These are phyloP conservation scores for Harpalus rufipes DNA, from an alignment of 2,888 invertebrate genomes.

Conservation along the genomic window DNA sequence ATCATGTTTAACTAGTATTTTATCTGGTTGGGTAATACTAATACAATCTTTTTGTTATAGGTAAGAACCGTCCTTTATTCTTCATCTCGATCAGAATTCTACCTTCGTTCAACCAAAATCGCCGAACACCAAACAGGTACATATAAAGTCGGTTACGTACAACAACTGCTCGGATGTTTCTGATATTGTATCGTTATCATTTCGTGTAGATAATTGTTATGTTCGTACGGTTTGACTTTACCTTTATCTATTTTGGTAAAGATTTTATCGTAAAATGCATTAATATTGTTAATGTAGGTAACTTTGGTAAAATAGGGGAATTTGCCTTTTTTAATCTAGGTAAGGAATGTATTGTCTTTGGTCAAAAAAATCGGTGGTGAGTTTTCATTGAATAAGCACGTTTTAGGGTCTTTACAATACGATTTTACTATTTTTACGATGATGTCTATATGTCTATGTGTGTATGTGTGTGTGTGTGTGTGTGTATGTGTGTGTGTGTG, in stretches of 20 bases:
- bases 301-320: too few relatives aligned
- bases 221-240: background rate
- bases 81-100: conserved; percentile 29
- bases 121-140: conserved; percentile 9
- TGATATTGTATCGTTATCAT: conserved; percentile 11
- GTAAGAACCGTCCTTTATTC: conserved; percentile 24
- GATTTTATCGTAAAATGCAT: conserved; percentile 1
- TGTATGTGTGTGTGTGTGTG: too few relatives aligned
- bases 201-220: conserved; percentile 6
- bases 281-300: background rate
- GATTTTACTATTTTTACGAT: too few relatives aligned
- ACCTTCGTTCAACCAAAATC: background rate
- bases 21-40: background rate
- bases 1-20: too few relatives aligned
- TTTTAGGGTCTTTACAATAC: too few relatives aligned
- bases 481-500: too few relatives aligned
- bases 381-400: too few relatives aligned
- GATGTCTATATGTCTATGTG: too few relatives aligned
- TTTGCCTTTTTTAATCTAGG: too few relatives aligned
- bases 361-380: too few relatives aligned
- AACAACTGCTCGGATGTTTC: background rate
- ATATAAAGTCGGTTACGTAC: conserved; percentile 15
- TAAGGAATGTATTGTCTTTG: too few relatives aligned
- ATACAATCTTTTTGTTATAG: conserved; percentile 29
- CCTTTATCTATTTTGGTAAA: background rate